A percentile compares a stretch with the other conserved stretches of the same genome.
These are phyloP conservation scores for Aplochiton taeniatus DNA, from an alignment of 2,797 vertebrate species.

Conservation along the genomic window DNA sequence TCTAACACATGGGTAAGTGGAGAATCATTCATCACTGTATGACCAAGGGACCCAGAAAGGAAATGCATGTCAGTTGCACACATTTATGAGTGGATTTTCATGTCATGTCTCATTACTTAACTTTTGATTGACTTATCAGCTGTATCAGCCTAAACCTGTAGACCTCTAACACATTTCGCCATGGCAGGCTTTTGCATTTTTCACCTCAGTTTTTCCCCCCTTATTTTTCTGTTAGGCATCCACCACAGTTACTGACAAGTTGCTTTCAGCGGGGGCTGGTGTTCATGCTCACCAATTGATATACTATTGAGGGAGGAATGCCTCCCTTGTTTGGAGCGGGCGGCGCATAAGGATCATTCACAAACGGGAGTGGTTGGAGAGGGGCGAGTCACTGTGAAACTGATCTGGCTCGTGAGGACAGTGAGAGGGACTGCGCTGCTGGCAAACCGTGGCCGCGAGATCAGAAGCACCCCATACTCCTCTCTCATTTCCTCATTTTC, in stretches of 20 bases:
- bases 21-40: too few relatives aligned
- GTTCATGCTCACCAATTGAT: neutral
- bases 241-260: neutral
- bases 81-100: too few relatives aligned
- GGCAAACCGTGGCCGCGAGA: conserved; percentile 24
- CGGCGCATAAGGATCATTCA: conserved; percentile 36
- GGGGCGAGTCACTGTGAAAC: conserved; percentile 44
- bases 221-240: neutral
- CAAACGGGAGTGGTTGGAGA: conserved; percentile 27
- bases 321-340: conserved; percentile 44
- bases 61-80: too few relatives aligned
- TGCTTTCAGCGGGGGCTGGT: conserved; percentile 1
- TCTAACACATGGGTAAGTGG: too few relatives aligned
- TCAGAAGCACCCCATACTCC: conserved; percentile 40
- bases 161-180: too few relatives aligned
- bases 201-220: neutral
- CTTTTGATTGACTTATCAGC: too few relatives aligned
- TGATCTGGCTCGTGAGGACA: conserved; percentile 33
- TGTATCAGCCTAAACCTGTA: too few relatives aligned
- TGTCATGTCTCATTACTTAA: too few relatives aligned
- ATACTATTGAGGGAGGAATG: neutral
- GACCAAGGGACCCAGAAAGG: too few relatives aligned
- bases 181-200: neutral
- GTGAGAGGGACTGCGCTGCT: conserved; percentile 37
- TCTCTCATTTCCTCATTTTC: conserved; percentile 22